Percentiles rank a stretch among this genome's conserved stretches.
Conservation (phyloP, 2,113 vertebrate genomes). For the Polyodon spathula region DNA sequence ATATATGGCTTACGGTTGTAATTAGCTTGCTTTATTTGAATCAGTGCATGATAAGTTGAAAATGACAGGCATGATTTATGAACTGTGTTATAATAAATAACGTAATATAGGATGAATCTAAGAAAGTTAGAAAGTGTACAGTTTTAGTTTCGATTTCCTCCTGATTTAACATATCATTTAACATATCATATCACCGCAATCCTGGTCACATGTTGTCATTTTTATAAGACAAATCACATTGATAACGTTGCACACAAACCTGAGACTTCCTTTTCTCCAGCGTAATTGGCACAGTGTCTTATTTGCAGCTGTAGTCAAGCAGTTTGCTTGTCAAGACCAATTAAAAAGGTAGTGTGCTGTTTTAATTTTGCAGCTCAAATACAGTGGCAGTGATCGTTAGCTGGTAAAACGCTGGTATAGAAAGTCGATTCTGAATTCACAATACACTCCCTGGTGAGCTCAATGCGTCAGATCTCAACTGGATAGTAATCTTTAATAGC, state of each 20-base stretch:
- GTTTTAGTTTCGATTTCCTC: too few species aligned
- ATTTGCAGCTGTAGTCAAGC: slow-evolving; percentile 12
- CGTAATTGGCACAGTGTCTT: slow-evolving; percentile 18
- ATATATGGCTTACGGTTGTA: too few species aligned
- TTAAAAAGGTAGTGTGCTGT: slow-evolving; percentile 16
- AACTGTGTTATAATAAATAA: too few species aligned
- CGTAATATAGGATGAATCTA: too few species aligned
- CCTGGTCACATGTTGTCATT: too few species aligned
- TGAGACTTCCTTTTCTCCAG: slow-evolving; percentile 1
- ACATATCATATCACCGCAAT: too few species aligned
- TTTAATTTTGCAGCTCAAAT: slow-evolving; percentile 11
- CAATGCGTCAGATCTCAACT: neutral
- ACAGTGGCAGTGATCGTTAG: slow-evolving; percentile 14
- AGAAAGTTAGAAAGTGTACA: too few species aligned
- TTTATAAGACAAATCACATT: too few species aligned
- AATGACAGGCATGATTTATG: too few species aligned
- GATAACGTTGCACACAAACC: slow-evolving; percentile 18
- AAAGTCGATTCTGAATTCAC: slow-evolving; percentile 8
- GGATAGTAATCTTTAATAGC: neutral
- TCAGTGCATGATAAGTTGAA: too few species aligned
- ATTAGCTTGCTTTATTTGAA: too few species aligned
- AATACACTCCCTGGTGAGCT: neutral
- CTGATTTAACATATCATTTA: too few species aligned
- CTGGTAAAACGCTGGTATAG: slow-evolving; percentile 2
- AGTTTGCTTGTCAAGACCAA: slow-evolving; percentile 20